Conservation (phyloP, 2,113 vertebrate genomes). For the Thermophis baileyi region DNA sequence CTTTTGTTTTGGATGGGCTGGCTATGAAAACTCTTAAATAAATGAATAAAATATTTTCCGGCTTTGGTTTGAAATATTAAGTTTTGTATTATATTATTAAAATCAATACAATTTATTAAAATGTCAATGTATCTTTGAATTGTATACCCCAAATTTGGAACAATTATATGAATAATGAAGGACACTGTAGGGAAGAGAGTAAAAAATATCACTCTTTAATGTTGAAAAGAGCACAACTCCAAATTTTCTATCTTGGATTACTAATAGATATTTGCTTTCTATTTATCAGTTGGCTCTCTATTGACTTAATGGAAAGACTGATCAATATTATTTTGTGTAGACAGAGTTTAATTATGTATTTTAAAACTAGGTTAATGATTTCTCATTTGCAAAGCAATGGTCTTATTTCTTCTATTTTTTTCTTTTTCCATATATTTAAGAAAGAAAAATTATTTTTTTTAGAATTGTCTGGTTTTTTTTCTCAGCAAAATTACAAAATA, state of each 20-base stretch:
- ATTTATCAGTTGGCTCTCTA: neutral
- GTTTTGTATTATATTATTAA: neutral
- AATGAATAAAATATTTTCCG: neutral
- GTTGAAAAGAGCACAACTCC: neutral
- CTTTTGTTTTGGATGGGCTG: neutral
- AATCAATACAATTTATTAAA: neutral
- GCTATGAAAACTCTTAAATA: neutral
- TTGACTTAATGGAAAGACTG: neutral
- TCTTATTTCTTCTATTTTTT: neutral
- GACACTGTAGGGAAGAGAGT: neutral
- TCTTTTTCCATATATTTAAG: neutral
- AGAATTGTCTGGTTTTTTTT: neutral
- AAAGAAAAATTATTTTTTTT: neutral
- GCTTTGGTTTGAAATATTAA: neutral
- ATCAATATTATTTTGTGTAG: neutral
- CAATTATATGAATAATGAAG: neutral
- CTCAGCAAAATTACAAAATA: neutral
- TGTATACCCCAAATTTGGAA: neutral
- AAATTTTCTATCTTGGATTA: neutral
- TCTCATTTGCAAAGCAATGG: neutral
- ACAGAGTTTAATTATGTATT: neutral
- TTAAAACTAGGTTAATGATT: neutral
- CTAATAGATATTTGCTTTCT: neutral
- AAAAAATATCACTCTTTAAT: neutral
- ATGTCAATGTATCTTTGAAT: neutral